Evolutionary conservation across 2,113 vertebrate species (phyloP), one percentile per base, ranked within the genome.

Genomic region (Rhodinocichla rosea): DNA sequence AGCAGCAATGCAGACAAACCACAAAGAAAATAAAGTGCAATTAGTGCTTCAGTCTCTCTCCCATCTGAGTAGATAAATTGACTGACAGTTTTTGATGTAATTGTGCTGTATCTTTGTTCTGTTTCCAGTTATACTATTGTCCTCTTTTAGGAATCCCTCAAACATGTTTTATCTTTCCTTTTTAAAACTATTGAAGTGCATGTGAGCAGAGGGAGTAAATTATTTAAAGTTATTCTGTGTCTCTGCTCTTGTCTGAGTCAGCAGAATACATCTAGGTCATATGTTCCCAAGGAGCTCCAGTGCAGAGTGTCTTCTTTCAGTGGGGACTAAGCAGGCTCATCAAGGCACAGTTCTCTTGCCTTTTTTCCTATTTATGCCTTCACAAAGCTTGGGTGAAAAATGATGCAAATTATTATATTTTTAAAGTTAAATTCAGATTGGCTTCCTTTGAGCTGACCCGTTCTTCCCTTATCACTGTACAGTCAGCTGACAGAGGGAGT

Each of bases 181-280:
- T 83, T 78, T 7, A 30, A 20, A 56, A 69, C 67, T 68, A 42
- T 44, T 85, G 9, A 94, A 76, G 75, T 53, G 44, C 82, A 65
- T 45, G 19, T 2, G 11, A 83, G 18, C 23, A 69, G 81, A 76
- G 64, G 60, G 53, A 53, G 26, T 96, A 71, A 95, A 90, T 92
- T 83, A 92, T 95, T 95, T 90, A 71, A 86, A 88, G 62, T 71
- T 86, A 74, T 87, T 93, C 69, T 39, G 42, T 91, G 74, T 90
- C 20, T 93, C 85, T 89, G 79, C 57, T 33, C 73, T 94, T 93
- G 56, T 50, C 85, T 96, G 92, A 96, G 83, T 95, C 95, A 96
- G 88, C 94, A 93, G 64, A 92, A 82, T 90, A 40, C 68, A 93
- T 96, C 80, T 94, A 62, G 96, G 94, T 94, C 90, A 39, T 69